Evolutionary conservation across 2,113 vertebrate genomes (phyloP).

Genomic region (Microcebus jonahi): DNA sequence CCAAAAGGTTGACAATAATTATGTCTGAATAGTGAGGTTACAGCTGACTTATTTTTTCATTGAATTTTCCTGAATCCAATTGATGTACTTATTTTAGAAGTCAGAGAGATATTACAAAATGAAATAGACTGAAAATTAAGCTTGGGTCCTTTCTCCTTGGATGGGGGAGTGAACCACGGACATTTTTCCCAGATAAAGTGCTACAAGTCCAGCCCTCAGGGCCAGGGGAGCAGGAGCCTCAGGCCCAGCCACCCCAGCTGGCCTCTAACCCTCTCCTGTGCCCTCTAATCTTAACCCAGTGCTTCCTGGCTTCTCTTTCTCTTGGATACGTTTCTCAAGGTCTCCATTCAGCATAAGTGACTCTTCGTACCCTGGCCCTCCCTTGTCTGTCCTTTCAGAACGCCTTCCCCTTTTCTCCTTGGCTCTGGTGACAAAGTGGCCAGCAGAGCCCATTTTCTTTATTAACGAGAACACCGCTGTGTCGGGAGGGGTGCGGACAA

Average conservation of each 20-base stretch:
- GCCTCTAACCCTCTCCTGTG: neutral
- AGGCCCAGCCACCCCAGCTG: neutral
- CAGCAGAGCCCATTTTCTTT: neutral
- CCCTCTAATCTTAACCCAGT: neutral
- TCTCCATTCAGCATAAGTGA: neutral
- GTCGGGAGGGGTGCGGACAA: neutral
- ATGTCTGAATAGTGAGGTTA: neutral
- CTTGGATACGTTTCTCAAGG: accelerated
- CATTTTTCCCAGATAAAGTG: neutral
- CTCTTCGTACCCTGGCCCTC: neutral
- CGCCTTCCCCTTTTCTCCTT: neutral
- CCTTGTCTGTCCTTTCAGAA: neutral
- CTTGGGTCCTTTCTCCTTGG: neutral
- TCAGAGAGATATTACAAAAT: neutral
- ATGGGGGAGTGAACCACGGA: neutral
- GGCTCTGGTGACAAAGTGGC: neutral
- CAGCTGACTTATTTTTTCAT: neutral
- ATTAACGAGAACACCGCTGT: neutral
- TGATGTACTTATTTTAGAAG: neutral
- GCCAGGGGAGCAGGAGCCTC: neutral
- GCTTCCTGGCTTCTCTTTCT: neutral
- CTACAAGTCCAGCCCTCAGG: neutral
- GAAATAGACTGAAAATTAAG: neutral
- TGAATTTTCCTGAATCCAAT: neutral
- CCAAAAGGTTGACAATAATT: neutral